phyloP scores from a whole-genome alignment of 2,797 vertebrate genomes.

The Chloroceryle inda region DNA sequence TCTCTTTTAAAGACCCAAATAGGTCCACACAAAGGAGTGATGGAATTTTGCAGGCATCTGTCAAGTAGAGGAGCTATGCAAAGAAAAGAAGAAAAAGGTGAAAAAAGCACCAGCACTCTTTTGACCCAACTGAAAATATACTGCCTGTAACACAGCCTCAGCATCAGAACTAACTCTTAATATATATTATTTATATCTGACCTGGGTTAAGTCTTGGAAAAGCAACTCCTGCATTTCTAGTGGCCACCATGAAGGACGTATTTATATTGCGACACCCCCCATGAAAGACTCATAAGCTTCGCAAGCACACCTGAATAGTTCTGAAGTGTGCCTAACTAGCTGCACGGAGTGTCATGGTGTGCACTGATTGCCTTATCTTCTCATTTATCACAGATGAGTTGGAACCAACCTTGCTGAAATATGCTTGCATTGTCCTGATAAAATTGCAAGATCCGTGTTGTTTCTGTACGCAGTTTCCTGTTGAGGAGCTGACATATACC shows the following conservation, averaged over 20 bases:
- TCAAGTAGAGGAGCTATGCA: conserved; percentile 74
- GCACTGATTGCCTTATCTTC: conserved; percentile 98
- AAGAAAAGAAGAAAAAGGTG: conserved; percentile 41
- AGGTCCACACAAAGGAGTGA: conserved; percentile 77
- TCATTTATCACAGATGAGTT: conserved; percentile 99
- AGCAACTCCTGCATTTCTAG: conserved; percentile 82
- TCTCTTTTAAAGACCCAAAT: conserved; percentile 79
- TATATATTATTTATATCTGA: conserved; percentile 84
- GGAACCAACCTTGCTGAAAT: conserved; percentile 97
- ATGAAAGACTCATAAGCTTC: conserved; percentile 78
- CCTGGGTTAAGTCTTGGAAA: conserved; percentile 80
- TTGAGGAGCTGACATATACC: conserved; percentile 72
- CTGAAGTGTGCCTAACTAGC: conserved; percentile 89
- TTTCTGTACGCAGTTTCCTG: conserved; percentile 80
- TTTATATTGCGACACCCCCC: conserved; percentile 84
- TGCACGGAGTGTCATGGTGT: conserved; percentile 89
- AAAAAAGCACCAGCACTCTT: conserved; percentile 57
- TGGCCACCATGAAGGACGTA: conserved; percentile 84
- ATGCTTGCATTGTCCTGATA: conserved; percentile 89
- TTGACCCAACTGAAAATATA: conserved; percentile 72
- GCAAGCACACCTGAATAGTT: conserved; percentile 89
- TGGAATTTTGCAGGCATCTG: conserved; percentile 82
- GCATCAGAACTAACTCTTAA: conserved; percentile 77
- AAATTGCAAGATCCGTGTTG: conserved; percentile 86
- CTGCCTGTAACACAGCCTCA: conserved; percentile 62